Evolutionary conservation across 2,888 invertebrate genomes (phyloP).

Genomic region (Pherbina coryleti): DNA sequence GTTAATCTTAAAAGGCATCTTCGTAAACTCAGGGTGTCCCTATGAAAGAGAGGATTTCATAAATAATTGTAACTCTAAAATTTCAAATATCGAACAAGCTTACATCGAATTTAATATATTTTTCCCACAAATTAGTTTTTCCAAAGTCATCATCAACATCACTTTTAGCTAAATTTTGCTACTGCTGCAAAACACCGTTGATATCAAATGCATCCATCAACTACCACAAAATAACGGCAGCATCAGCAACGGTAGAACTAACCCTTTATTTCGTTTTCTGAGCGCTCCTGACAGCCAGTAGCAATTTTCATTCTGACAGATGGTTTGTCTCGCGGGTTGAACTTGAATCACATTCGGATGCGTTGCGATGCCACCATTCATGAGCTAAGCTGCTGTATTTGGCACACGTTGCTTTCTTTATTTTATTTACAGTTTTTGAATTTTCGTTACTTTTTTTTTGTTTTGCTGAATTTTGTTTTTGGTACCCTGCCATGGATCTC

Average conservation of each 20-base stretch:
- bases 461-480: constrained; percentile 5
- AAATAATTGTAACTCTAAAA: not conserved
- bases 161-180: not conserved
- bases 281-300: constrained; percentile 29
- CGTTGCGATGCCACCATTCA: constrained; percentile 19
- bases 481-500: constrained; percentile 17
- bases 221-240: constrained; percentile 18
- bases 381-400: constrained; percentile 48
- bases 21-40: too few species aligned
- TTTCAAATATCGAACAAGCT: not conserved
- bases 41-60: too few species aligned
- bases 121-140: not conserved
- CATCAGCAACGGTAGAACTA: constrained; percentile 29
- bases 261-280: constrained; percentile 35
- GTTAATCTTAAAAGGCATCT: too few species aligned
- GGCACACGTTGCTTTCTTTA: constrained; percentile 56
- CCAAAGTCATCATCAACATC: constrained; percentile 14
- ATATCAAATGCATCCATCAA: constrained; percentile 33
- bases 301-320: constrained; percentile 60
- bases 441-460: constrained; percentile 5
- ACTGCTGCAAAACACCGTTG: constrained; percentile 11
- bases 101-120: not conserved
- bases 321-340: constrained; percentile 61
- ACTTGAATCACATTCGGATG: constrained; percentile 50
- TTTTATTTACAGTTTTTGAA: constrained; percentile 21